phyloP scores from a whole-genome alignment of 2,797 vertebrate genomes.

The Melanotaenia boesemani region DNA sequence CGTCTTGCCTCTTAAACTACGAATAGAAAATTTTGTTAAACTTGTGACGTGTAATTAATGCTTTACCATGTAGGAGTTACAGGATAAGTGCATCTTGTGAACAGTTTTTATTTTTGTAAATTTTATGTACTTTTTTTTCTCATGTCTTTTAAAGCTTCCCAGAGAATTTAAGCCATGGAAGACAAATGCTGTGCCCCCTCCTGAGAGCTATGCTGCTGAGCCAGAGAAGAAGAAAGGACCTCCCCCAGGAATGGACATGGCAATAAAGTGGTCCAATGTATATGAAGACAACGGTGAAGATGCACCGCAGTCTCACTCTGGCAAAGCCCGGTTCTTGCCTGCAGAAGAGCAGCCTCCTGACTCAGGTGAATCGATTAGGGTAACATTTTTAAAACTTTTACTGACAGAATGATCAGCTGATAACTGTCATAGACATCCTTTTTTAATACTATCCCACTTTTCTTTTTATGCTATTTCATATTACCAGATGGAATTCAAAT shows the following conservation, averaged over 20 bases:
- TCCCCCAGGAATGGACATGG: conserved; percentile 93
- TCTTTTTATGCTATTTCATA: background rate
- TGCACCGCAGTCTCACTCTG: conserved; percentile 84
- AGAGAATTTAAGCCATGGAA: conserved; percentile 93
- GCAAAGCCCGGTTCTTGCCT: conserved; percentile 83
- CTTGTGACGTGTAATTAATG: background rate
- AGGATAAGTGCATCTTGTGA: background rate
- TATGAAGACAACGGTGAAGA: conserved; percentile 97
- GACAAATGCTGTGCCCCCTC: conserved; percentile 90
- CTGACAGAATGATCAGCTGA: background rate
- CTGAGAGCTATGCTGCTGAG: conserved; percentile 87
- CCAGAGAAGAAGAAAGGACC: conserved; percentile 87
- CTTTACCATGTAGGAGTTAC: background rate
- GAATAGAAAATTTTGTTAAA: too few relatives aligned
- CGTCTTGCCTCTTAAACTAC: too few relatives aligned
- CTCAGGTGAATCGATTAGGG: conserved; percentile 78
- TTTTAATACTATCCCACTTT: background rate
- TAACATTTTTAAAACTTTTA: background rate
- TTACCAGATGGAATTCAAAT: background rate
- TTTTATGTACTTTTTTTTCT: background rate
- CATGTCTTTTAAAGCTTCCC: conserved; percentile 82
- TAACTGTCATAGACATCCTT: background rate
- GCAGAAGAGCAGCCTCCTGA: conserved; percentile 78
- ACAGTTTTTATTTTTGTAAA: background rate
- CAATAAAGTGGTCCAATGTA: conserved; percentile 97